Evolutionary conservation across 2,113 vertebrate species (phyloP).

Genomic region (Engystomops pustulosus): DNA sequence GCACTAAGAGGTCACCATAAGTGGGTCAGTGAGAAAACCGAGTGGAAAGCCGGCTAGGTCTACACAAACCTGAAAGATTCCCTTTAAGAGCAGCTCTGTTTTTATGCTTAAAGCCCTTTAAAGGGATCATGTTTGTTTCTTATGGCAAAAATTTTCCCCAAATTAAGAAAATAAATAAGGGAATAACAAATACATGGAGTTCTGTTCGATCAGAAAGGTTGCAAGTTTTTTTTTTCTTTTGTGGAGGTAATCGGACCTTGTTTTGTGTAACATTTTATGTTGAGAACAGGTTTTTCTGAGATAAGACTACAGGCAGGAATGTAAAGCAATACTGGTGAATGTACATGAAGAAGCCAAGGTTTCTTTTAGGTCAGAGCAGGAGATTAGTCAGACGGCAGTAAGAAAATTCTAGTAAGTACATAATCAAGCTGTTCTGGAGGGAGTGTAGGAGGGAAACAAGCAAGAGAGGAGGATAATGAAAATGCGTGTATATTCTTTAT

Average conservation of each 20-base stretch:
- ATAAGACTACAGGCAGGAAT: constrained; percentile 15
- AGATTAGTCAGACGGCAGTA: constrained; percentile 36
- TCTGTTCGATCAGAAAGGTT: background rate
- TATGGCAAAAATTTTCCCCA: background rate
- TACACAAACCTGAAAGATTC: too few relatives aligned
- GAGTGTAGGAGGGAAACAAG: background rate
- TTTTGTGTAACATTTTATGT: constrained; percentile 25
- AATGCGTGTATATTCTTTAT: background rate
- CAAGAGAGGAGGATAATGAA: background rate
- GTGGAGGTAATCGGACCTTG: background rate
- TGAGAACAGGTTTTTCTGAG: background rate
- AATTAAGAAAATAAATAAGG: background rate
- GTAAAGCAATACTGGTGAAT: constrained; percentile 24
- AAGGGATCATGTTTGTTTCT: too few relatives aligned
- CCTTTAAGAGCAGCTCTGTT: too few relatives aligned
- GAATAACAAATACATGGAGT: background rate
- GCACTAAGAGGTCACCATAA: too few relatives aligned
- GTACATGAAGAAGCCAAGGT: constrained; percentile 14
- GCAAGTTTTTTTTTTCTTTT: background rate
- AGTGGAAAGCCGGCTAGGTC: too few relatives aligned
- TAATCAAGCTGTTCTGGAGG: constrained; percentile 23
- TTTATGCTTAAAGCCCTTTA: too few relatives aligned
- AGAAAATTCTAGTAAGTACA: constrained; percentile 7
- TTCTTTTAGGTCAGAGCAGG: constrained; percentile 25
- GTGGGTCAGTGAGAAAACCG: too few relatives aligned